Conservation (phyloP, 2,888 invertebrate species). For the Oscheius sp. region DNA sequence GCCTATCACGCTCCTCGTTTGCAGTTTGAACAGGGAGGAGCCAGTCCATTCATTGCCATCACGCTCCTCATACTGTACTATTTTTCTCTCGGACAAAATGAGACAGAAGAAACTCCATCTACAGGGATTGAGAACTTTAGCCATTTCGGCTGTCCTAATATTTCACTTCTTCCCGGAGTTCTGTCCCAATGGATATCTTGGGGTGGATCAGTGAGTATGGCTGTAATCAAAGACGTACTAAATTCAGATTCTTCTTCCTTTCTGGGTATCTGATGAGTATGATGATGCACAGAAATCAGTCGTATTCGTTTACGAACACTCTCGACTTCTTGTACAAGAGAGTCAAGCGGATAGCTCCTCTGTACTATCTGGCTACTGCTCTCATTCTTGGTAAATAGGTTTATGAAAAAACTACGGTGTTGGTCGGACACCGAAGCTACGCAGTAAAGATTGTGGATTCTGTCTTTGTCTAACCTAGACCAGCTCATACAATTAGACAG, state of each 20-base stretch:
- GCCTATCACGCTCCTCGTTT: no score
- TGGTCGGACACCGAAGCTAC: not conserved
- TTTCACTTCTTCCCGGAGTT: conserved; percentile 20
- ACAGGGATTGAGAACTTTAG: conserved; percentile 16
- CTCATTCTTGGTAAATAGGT: conserved; percentile 13
- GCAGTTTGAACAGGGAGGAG: no score
- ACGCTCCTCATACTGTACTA: no score
- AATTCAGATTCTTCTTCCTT: conserved; percentile 24
- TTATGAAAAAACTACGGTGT: not conserved
- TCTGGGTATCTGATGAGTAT: conserved; percentile 30
- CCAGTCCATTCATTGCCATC: no score
- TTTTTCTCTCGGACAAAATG: not conserved
- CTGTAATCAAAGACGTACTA: not conserved
- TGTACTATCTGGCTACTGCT: conserved; percentile 16
- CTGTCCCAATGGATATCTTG: conserved; percentile 27
- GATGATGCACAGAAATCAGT: conserved; percentile 13
- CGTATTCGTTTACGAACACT: not conserved
- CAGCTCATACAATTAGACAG: not conserved
- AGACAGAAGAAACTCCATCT: conserved; percentile 14
- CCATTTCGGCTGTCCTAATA: conserved; percentile 7
- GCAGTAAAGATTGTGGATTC: not conserved
- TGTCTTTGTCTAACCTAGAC: not conserved
- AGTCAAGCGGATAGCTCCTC: conserved; percentile 21
- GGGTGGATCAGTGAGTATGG: conserved; percentile 22
- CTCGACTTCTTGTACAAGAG: conserved; percentile 15